Percentiles rank a stretch among this genome's conserved stretches.
Evolutionary conservation across 2,888 invertebrate genomes (phyloP).

Genomic region (Elysia crispata): DNA sequence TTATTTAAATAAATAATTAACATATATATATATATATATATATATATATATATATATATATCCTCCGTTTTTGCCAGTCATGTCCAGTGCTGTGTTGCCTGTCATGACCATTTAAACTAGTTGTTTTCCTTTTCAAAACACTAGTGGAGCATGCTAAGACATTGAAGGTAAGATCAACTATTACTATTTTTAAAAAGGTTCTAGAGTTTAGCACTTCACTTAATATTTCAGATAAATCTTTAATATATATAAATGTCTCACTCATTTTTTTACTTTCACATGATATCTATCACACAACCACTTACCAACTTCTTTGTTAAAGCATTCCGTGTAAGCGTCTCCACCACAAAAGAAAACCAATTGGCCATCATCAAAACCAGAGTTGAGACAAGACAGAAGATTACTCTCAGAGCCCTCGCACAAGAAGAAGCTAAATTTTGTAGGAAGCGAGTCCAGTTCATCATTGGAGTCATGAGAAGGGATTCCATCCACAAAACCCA

Average conservation of each 20-base stretch:
- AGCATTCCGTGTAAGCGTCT: slow-evolving; percentile 69
- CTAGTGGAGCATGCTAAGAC: too few species aligned
- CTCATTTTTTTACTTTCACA: not conserved
- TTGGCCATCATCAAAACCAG: slow-evolving; percentile 66
- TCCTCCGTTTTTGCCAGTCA: too few species aligned
- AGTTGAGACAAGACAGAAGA: slow-evolving; percentile 67
- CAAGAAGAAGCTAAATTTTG: slow-evolving; percentile 53
- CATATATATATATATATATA: too few species aligned
- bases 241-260: not conserved
- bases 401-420: slow-evolving; percentile 65
- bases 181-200: too few species aligned
- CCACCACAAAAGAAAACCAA: slow-evolving; percentile 61
- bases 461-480: slow-evolving; percentile 55
- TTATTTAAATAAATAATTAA: too few species aligned
- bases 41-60: too few species aligned
- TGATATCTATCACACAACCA: slow-evolving; percentile 21
- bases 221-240: too few species aligned
- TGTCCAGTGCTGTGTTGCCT: too few species aligned
- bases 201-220: too few species aligned
- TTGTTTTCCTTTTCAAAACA: too few species aligned
- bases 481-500: slow-evolving; percentile 66
- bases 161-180: too few species aligned
- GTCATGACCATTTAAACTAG: too few species aligned
- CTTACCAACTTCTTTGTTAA: slow-evolving; percentile 64
- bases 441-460: slow-evolving; percentile 42